Evolutionary conservation across 30 jellyfish, hydroid and myxozoan genomes (phyloP).

Genomic region (Hydractinia echinata): DNA sequence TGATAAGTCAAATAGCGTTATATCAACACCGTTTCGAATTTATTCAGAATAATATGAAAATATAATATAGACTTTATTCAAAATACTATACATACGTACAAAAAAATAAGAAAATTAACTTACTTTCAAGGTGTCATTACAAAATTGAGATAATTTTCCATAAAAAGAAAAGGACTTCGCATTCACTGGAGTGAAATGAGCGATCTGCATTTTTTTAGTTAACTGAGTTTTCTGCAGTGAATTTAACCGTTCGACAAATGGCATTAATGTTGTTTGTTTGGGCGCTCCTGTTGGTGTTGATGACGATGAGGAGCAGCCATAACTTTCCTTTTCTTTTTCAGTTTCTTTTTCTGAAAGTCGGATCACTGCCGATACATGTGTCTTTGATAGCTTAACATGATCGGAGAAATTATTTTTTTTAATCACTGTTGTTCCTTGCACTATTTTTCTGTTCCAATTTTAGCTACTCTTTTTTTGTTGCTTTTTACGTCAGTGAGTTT

Average conservation of each 20-base stretch:
- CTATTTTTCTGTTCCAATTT: too few relatives aligned
- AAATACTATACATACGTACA: too few relatives aligned
- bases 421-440: too few relatives aligned
- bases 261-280: background rate
- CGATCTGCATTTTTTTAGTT: conserved; percentile 6
- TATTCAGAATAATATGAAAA: too few relatives aligned
- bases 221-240: background rate
- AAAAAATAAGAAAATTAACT: too few relatives aligned
- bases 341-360: background rate
- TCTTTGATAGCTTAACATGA: too few relatives aligned
- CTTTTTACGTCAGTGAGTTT: too few relatives aligned
- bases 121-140: background rate
- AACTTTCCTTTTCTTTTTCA: background rate
- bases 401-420: too few relatives aligned
- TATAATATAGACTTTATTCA: too few relatives aligned
- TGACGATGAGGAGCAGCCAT: background rate
- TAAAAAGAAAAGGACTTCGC: conserved; percentile 15
- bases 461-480: too few relatives aligned
- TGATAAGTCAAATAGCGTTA: too few relatives aligned
- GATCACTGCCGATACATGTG: background rate
- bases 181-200: conserved; percentile 2
- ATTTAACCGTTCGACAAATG: conserved; percentile 4
- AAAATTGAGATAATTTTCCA: background rate
- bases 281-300: conserved; percentile 12
- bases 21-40: too few relatives aligned